phyloP scores from a whole-genome alignment of 1,140 invertebrate genomes.

The Pseudomyrmex gracilis region DNA sequence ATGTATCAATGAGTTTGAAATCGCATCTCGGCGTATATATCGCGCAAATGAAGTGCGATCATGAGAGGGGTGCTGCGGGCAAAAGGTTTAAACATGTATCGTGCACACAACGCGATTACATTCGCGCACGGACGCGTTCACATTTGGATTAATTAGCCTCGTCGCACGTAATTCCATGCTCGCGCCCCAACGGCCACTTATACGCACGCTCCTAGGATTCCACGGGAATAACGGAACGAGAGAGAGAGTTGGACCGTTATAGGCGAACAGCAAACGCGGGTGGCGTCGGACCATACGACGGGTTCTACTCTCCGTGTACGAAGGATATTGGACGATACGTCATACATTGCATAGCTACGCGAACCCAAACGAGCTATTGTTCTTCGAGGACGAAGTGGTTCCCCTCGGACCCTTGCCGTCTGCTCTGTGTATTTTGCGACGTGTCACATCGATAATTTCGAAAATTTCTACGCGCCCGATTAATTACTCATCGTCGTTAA shows the following conservation, averaged over 20 bases:
- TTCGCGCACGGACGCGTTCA: background rate
- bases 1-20: no score
- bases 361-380: constrained; percentile 75
- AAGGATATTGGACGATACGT: constrained; percentile 75
- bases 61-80: background rate
- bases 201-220: constrained; percentile 40
- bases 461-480: constrained; percentile 64
- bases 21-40: no score
- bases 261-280: background rate
- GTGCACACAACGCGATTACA: background rate
- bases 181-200: constrained; percentile 29
- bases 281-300: constrained; percentile 47
- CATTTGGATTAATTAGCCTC: constrained; percentile 70
- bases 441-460: constrained; percentile 69
- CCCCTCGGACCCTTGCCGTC: constrained; percentile 26
- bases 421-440: constrained; percentile 64
- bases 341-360: constrained; percentile 74
- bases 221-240: constrained; percentile 41
- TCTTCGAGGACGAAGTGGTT: constrained; percentile 69
- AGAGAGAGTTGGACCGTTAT: constrained; percentile 4
- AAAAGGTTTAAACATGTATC: background rate
- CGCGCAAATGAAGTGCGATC: background rate
- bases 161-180: constrained; percentile 64
- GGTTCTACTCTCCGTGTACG: constrained; percentile 59
- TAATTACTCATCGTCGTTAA: constrained; percentile 44